Base-by-base conservation (phyloP, 1,140 invertebrate genomes). In the Conopomorpha cramerella region DNA sequence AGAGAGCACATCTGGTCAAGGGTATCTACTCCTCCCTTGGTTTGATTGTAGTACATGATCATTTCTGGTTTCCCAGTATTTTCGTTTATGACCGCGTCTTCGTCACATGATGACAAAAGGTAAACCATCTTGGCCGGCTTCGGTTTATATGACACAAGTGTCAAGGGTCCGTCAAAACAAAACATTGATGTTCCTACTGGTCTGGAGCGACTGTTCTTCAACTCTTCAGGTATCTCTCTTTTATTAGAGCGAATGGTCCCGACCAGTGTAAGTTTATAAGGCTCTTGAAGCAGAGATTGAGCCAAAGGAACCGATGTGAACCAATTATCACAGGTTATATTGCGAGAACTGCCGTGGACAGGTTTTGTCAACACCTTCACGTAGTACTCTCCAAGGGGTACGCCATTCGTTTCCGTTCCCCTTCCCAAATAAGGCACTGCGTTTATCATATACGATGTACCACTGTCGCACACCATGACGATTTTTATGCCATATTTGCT, bases 261-360 rank as follows among this genome's bases (percentile, higher is more conserved):
- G 6, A 66, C 50, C 6, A 54, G 41, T 10, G 49, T 65, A 11
- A 61, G 25, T 13, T 55, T 50, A 16, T 62, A 49, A 13, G 58
- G 58, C 6, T 53, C 27, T 4, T 45, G 32, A 6, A 55, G 31
- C 36, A 62, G 36, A 15, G 36, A 12, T 37, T 41, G 32, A 4
- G 49, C 41, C 26, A 68, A 30, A 17, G 51, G 49, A 26, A 74
- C 33, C 6, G 48, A 56, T 2, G 64, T 70, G 45, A 68, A 76
- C 57, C 60, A 77, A 29, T 77, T 71, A 36, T 77, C 68, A 26
- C 52, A 52, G 4, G 61, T 79, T 0, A 78, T 36, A 30, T 73
- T 68, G 8, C 56, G 38, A 30, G 67, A 57, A 8, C 44, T 45
- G 2, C 53, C 51, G 35, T 62, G 42, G 15, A 68, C 43, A 8